These are phyloP conservation scores for Melanotaenia maccullochi DNA, from an alignment of 2,797 vertebrate species.

Conservation along the genomic window DNA sequence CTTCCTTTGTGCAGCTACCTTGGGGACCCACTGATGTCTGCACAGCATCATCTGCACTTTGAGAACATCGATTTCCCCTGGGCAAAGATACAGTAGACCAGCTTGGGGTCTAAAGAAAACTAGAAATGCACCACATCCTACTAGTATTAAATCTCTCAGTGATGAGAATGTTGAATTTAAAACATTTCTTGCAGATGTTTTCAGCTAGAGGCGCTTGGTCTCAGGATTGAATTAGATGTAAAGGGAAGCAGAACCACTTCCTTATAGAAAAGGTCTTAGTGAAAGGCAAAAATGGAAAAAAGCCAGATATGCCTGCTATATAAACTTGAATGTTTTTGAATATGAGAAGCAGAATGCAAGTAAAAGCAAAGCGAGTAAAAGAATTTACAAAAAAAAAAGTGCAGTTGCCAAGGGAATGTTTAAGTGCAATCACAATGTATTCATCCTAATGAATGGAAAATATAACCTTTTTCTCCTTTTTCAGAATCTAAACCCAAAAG, in stretches of 20 bases:
- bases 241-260: not conserved
- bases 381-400: not conserved
- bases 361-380: not conserved
- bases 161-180: constrained; percentile 18
- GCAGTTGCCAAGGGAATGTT: not conserved
- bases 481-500: constrained; percentile 31
- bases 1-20: constrained; percentile 74
- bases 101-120: constrained; percentile 57
- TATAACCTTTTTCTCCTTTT: not conserved
- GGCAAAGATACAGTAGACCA: constrained; percentile 46
- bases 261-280: not conserved
- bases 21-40: constrained; percentile 65
- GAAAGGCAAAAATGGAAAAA: not conserved
- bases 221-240: not conserved
- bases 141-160: constrained; percentile 41
- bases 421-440: constrained; percentile 19
- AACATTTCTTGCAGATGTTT: constrained; percentile 8
- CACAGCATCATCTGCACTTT: constrained; percentile 58
- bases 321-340: not conserved
- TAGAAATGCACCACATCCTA: constrained; percentile 36
- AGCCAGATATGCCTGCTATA: not conserved
- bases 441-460: constrained; percentile 38
- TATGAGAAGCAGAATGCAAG: not conserved
- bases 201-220: not conserved
- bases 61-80: constrained; percentile 50